Evolutionary conservation across 2,113 vertebrate genomes (phyloP), one percentile per base, ranked within the genome.

Genomic region (Dasypus novemcinctus): DNA sequence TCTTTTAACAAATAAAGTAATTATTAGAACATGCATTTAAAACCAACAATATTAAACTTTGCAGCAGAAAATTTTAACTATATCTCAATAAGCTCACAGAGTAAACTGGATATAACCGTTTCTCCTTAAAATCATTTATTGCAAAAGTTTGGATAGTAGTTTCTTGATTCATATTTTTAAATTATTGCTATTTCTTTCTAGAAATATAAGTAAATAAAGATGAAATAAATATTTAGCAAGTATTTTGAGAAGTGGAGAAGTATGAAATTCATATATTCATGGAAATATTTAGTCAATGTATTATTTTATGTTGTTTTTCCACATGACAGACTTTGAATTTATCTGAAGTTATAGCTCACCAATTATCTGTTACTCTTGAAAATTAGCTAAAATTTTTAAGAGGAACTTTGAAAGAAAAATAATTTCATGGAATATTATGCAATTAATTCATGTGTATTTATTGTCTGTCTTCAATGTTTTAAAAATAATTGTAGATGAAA

Each of bases 101-200:
- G 9, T n/a, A 86, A 54, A 78, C 12, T 23, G 5, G 5, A 11
- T 41, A 52, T 52, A 27, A 86, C 2, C 52, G 18, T 31, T 83
- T 82, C 4, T 81, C 20, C 31, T 83, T 69, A 78, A 91, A 92
- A 46, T 91, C 61, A 57, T 79, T 74, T 57, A 74, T 52, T 52
- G 18, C 23, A 74, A 52, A 88, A 33, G 21, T 46, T 57, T 36
- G 49, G 29, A 41, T 54, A 43, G 5, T 20, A 64, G 8, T 36
- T 79, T 87, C 8, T 90, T 90, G 33, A 84, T 82, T 72, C 63
- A 15, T 49, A 57, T 90, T 75, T 95, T 93, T 23, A 46, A 81
- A 15, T 90, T 72, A 9, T 46, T 69, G 4, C 8, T 46, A 25
- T 64, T 36, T 80, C 36, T 63, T 41, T 7, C 5, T 68, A 69